These are phyloP conservation scores for Macropodus opercularis DNA, from an alignment of 2,797 vertebrate species.

Conservation along the genomic window DNA sequence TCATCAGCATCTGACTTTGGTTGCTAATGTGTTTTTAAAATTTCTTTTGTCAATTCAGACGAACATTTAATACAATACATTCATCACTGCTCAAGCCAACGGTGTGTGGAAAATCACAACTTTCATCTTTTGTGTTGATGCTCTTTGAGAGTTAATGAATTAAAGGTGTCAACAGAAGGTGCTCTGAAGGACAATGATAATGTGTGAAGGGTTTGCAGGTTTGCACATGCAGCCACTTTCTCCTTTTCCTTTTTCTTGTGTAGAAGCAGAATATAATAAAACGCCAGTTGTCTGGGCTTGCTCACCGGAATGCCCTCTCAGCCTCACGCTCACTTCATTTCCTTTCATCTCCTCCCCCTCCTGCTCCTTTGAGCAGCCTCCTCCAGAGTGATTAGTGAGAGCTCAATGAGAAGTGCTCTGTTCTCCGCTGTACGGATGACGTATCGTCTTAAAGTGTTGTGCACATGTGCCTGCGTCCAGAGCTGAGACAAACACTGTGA, in stretches of 20 bases:
- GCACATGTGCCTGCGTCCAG: conserved; percentile 31
- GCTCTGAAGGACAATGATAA: conserved; percentile 41
- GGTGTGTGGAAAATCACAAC: conserved; percentile 24
- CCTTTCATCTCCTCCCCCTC: conserved; percentile 67
- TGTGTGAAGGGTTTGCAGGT: conserved; percentile 66
- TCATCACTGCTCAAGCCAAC: conserved; percentile 6
- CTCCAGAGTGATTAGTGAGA: conserved; percentile 72
- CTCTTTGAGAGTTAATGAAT: conserved; percentile 49
- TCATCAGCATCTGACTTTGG: not conserved
- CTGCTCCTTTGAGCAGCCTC: conserved; percentile 59
- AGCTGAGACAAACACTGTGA: conserved; percentile 13
- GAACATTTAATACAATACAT: conserved; percentile 4
- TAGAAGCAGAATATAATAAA: conserved; percentile 64
- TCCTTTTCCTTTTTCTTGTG: conserved; percentile 46
- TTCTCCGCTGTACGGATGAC: conserved; percentile 55
- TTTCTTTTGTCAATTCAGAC: not conserved
- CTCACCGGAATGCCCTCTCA: conserved; percentile 75
- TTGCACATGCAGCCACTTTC: conserved; percentile 63
- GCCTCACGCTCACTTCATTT: conserved; percentile 65
- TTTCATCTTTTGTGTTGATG: conserved; percentile 28
- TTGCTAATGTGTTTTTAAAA: not conserved
- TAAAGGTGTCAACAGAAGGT: conserved; percentile 56
- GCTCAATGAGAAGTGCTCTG: conserved; percentile 65
- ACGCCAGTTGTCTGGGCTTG: conserved; percentile 76
- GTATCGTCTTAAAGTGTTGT: conserved; percentile 52